Evolutionary conservation across 2,888 invertebrate species (phyloP), one percentile per base, ranked within the genome.

Genomic region (Philereme transversata): DNA sequence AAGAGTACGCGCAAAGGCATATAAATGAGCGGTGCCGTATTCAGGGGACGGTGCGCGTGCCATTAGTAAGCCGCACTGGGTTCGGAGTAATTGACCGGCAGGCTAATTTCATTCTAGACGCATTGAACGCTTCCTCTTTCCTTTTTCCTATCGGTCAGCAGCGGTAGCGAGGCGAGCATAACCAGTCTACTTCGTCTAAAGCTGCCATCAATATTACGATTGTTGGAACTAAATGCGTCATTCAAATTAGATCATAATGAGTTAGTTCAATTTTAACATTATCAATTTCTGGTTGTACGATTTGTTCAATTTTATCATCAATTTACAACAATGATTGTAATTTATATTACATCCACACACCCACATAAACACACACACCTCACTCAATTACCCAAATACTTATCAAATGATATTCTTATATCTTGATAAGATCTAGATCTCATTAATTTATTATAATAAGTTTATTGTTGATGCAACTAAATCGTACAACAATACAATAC

Each of bases 101-200:
- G 78, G 87, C 86, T 91, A 88, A 91, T 92, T 86, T 89, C 86
- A 92, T 91, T 90, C 91, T 84, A 89, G 76, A 74, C 90, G 87
- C 91, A 90, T 91, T 83, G 82, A 79, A 70, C 78, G 88, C 88
- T 92, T 92, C 91, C 91, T 92, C 90, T 91, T 92, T 89, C 91
- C 91, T 90, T 86, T 91, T 92, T 91, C 90, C 91, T 90, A 92
- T 90, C 91, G 90, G 90, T 90, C 90, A 91, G 82, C 83, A 79
- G 77, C 82, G 81, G 76, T 79, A 83, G 82, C 84, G 81, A 81
- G 84, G 77, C 82, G 74, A 73, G 71, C 75, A 75, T 76, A 73
- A 76, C 72, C 74, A 76, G 75, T 66, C 57, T 67, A 58, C 36
- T 51, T 48, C 36, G 52, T 59, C 45, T 43, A 48, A 49, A 40